Percentiles rank a stretch among this genome's conserved stretches.
Conservation (phyloP, 2,797 vertebrate genomes). For the Arctocebus calabarensis region DNA sequence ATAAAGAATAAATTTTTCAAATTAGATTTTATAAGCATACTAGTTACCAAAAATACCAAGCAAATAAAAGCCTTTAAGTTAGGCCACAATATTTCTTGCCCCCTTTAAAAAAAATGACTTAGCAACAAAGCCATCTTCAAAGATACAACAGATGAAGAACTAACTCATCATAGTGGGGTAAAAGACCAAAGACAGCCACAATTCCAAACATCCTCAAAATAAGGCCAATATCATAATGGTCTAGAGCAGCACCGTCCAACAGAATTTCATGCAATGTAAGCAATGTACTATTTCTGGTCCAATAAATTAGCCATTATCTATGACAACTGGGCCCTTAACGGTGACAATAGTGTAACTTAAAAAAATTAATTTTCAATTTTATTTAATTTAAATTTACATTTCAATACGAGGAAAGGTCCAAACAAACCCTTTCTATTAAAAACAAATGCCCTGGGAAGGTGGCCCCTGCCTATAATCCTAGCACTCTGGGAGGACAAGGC, state of each 20-base stretch:
- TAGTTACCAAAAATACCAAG: background rate
- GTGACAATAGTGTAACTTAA: background rate
- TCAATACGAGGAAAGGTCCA: background rate
- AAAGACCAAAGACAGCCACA: background rate
- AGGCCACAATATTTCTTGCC: background rate
- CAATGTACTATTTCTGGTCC: background rate
- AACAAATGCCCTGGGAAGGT: background rate
- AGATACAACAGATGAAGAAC: background rate
- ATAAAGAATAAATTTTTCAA: constrained; percentile 38
- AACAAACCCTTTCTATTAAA: background rate
- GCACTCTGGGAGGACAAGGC: too few species aligned
- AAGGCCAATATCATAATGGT: background rate
- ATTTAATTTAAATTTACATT: background rate
- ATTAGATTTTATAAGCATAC: constrained; percentile 55
- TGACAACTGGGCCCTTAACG: background rate
- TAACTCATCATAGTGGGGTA: background rate
- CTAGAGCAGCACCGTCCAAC: background rate
- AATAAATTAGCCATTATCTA: background rate
- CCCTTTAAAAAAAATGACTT: background rate
- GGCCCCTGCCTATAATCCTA: too few species aligned
- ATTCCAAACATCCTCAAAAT: constrained; percentile 12
- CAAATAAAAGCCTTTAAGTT: constrained; percentile 31
- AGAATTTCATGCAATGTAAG: background rate
- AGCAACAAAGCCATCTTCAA: background rate
- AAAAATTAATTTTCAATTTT: background rate